phyloP scores from a whole-genome alignment of 2,797 vertebrate species.

The Hafferia zeledoni region DNA sequence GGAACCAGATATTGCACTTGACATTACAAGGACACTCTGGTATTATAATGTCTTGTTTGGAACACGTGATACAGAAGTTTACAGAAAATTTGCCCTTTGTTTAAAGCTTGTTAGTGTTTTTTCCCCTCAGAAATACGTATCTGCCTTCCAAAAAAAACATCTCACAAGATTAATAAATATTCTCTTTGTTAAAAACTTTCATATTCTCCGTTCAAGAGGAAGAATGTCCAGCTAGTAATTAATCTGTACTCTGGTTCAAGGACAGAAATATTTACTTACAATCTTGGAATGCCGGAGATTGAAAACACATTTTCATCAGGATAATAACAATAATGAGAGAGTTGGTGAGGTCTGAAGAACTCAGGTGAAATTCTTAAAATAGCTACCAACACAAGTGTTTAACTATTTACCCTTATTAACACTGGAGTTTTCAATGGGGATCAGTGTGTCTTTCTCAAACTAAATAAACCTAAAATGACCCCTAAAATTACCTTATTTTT shows the following conservation, averaged over 20 bases:
- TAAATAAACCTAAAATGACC: not conserved
- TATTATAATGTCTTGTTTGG: not conserved
- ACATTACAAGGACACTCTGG: constrained; percentile 13
- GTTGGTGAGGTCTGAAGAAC: not conserved
- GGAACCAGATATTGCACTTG: constrained; percentile 34
- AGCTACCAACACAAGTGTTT: not conserved
- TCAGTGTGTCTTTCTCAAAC: not conserved
- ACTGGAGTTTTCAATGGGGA: not conserved
- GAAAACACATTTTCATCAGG: constrained; percentile 34
- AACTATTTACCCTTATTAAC: not conserved
- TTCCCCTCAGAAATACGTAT: constrained; percentile 35
- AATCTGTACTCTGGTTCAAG: constrained; percentile 35
- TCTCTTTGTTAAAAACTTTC: constrained; percentile 39
- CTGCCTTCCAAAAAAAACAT: constrained; percentile 26
- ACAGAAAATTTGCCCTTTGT: constrained; percentile 20
- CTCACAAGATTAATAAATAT: constrained; percentile 39
- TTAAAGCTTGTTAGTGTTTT: constrained; percentile 19
- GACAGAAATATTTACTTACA: constrained; percentile 63
- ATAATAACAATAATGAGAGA: not conserved
- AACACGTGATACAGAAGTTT: not conserved
- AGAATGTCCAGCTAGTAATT: constrained; percentile 26
- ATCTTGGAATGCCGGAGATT: not conserved
- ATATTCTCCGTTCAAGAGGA: constrained; percentile 16
- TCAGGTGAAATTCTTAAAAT: constrained; percentile 56
- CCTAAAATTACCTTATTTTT: not conserved